Evolutionary conservation across 2,113 vertebrate genomes (phyloP).

Genomic region (Pyxicephalus adspersus): DNA sequence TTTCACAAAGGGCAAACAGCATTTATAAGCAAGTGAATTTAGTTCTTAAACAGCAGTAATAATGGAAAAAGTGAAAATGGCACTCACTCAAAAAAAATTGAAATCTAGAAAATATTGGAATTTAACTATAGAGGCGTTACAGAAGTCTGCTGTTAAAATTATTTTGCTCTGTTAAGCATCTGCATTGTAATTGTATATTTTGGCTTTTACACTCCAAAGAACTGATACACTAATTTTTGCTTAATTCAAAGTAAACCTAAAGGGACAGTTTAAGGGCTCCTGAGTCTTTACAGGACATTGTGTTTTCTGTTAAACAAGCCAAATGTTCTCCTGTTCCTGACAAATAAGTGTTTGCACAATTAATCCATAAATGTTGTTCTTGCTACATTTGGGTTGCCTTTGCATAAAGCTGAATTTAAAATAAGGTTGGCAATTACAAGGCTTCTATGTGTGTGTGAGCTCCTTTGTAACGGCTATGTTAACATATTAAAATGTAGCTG

Average conservation of each 20-base stretch:
- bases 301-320: conserved; percentile 28
- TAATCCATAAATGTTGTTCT: background rate
- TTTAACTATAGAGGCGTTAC: background rate
- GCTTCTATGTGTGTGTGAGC: too few relatives aligned
- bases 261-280: conserved; percentile 33
- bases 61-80: background rate
- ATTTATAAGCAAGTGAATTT: conserved; percentile 2
- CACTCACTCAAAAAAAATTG: background rate
- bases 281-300: conserved; percentile 41
- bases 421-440: too few relatives aligned
- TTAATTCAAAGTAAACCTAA: conserved; percentile 24
- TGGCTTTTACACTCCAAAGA: conserved; percentile 22
- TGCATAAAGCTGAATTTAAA: background rate
- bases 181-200: conserved; percentile 17
- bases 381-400: background rate
- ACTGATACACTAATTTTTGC: conserved; percentile 22
- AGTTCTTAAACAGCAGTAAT: background rate
- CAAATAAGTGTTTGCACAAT: conserved; percentile 5
- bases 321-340: conserved; percentile 14
- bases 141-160: conserved; percentile 22
- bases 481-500: too few relatives aligned
- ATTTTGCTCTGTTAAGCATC: conserved; percentile 31
- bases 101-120: conserved; percentile 9
- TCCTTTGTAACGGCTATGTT: too few relatives aligned
- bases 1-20: conserved; percentile 30